phyloP scores from a whole-genome alignment of 2,113 vertebrate genomes.

The Carassius gibelio region DNA sequence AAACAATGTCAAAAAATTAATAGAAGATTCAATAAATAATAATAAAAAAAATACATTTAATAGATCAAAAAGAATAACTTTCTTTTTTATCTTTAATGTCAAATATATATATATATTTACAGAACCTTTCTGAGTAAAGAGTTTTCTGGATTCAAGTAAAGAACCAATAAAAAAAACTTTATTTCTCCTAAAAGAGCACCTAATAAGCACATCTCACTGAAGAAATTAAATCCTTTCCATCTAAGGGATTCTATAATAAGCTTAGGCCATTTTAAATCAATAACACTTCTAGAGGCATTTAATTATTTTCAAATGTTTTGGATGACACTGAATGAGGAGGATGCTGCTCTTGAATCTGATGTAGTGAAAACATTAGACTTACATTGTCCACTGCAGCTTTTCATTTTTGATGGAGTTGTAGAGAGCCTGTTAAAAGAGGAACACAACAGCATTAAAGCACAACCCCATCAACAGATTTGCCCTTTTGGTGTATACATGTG shows the following conservation, averaged over 20 bases:
- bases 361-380: constrained; percentile 69
- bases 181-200: background rate
- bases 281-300: constrained; percentile 21
- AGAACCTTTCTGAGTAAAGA: background rate
- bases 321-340: background rate
- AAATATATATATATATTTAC: no score
- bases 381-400: constrained; percentile 99
- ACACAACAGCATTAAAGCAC: constrained; percentile 44
- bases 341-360: background rate
- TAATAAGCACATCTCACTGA: background rate
- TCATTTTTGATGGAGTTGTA: constrained; percentile 98
- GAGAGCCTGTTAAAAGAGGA: constrained; percentile 78
- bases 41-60: no score
- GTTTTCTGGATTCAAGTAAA: background rate
- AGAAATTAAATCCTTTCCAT: background rate
- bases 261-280: background rate
- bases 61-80: no score
- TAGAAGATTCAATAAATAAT: no score
- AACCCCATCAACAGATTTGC: background rate
- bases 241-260: background rate
- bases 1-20: no score
- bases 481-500: background rate
- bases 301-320: constrained; percentile 7
- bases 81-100: no score
- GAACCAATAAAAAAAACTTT: background rate